Base-by-base conservation (phyloP, 2,888 invertebrate species). In the Zaprionus bogoriensis region DNA sequence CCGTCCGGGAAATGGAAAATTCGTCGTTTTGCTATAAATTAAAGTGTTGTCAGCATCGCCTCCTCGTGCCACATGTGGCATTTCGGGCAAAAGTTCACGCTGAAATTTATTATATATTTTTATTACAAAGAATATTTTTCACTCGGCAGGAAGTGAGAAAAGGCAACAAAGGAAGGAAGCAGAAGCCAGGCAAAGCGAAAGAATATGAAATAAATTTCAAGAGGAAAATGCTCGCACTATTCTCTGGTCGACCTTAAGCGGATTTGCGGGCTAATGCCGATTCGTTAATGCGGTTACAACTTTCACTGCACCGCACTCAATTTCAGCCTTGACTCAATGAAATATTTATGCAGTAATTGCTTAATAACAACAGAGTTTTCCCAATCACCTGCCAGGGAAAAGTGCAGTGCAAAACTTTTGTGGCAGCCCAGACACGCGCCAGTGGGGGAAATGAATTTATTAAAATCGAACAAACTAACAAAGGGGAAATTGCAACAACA, bases 11-110 rank as follows among this genome's bases (percentile, higher is more conserved):
- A 36, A 36, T 3, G 32, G 32, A 36, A 36, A 36, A 36, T 74
- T 79, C 61, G 68, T 70, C 75, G 70, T 76, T 73, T 51, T 55
- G 65, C 83, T 65, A 80, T 81, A 81, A 86, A 86, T 81, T 83
- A 68, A 86, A 77, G 74, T 57, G 59, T 70, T 67, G 70, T 70
- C 74, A 71, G 60, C 77, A 67, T 55, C 74, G 65, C 67, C n/a
- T n/a, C n/a, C n/a, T n/a, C 54, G 60, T 68, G 66, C 70, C 70
- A 67, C 67, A 67, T 80, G 77, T 73, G 60, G 57, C 68, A 69
- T 55, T 38, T 66, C 12, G 58, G 36, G 54, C 55, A 52, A 67
- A 63, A 82, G 70, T 85, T 79, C 77, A 67, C 73, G 59, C 54
- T 50, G 23, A 62, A 78, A 82, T 80, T 75, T 82, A 82, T 82